Evolutionary conservation across 2,113 vertebrate genomes (phyloP).

Genomic region (Rhadina sibilatrix): DNA sequence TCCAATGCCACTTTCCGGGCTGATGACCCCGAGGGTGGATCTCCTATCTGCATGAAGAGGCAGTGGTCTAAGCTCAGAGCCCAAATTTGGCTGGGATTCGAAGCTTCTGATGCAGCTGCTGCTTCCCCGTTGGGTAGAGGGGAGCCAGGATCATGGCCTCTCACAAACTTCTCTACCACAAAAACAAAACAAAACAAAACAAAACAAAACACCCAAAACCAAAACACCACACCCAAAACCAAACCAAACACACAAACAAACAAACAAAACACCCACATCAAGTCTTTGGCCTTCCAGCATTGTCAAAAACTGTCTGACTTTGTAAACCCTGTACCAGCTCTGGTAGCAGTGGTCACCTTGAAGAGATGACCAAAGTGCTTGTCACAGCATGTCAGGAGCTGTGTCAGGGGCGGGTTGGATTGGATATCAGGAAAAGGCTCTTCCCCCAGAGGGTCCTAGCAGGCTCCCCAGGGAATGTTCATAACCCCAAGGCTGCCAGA

Average conservation of each 20-base stretch:
- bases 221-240: neutral
- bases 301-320: neutral
- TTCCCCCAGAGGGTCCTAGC: neutral
- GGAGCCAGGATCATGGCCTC: neutral
- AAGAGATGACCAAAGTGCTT: neutral
- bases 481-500: neutral
- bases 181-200: neutral
- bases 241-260: too few species aligned
- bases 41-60: neutral
- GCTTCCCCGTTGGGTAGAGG: neutral
- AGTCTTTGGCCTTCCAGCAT: neutral
- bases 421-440: neutral
- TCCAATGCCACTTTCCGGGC: neutral
- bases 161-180: neutral
- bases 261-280: neutral
- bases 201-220: too few species aligned
- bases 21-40: neutral
- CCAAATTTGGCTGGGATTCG: neutral
- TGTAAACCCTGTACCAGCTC: neutral
- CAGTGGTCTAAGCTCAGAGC: neutral
- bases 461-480: neutral
- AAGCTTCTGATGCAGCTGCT: neutral
- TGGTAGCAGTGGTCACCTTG: neutral
- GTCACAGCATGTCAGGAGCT: neutral
- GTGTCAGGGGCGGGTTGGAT: neutral